Evolutionary conservation across 2,888 invertebrate species (phyloP), one percentile per base, ranked within the genome.

Genomic region (Actias luna): DNA sequence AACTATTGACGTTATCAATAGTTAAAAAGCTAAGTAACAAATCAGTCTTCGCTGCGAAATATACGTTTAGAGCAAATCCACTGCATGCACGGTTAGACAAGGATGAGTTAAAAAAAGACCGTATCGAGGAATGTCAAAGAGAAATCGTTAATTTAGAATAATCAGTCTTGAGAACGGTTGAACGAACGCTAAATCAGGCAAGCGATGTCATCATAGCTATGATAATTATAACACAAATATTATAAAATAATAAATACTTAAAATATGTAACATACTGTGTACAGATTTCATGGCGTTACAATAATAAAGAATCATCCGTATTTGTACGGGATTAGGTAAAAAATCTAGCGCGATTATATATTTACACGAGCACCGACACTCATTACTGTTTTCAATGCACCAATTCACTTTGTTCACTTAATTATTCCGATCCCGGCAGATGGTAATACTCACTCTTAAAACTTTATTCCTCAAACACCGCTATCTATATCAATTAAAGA

Each of bases 341-440:
- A 92, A 92, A 92, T 90, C 90, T 92, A 91, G 89, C 89, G 64
- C 52, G 46, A 58, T n/a, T n/a, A 58, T 79, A 79, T 91, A 89
- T 90, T 82, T 89, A 92, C 89, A 90, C 85, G 89, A 92, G 92
- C 92, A 92, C 92, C 92, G 87, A 85, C 82, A 83, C 52, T 59
- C 59, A 55, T 63, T 52, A 50, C 63, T 62, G 61, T 62, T 62
- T 52, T 73, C 71, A 75, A 74, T 76, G 76, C 76, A 77, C 73
- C 70, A n/a, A n/a, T n/a, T 70, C 66, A 67, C 66, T 68, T 68
- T 58, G 60, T 61, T 57, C 58, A 65, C 62, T 65, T 66, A 65
- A 68, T 65, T 62, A 63, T 60, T 50, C 55, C 55, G 55, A 29
- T 29, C 8, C 55, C 55, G n/a, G n/a, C 29, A 55, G 29, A 55